phyloP scores from a whole-genome alignment of 2,888 invertebrate species.

The Acronicta leporina region DNA sequence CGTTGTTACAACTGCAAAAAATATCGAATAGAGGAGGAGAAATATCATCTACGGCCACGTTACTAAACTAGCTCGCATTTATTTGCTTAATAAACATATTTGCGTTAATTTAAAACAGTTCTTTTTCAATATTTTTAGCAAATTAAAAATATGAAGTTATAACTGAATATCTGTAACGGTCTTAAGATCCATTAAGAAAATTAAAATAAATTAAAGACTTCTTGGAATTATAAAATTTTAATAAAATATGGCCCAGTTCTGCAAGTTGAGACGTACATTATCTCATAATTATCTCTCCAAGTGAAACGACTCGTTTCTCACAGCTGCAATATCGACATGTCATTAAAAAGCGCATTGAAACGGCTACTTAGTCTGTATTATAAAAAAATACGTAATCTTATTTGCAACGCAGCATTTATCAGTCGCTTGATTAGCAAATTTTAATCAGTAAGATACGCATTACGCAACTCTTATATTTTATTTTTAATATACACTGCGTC shows the following conservation, averaged over 20 bases:
- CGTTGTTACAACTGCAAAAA: constrained; percentile 45
- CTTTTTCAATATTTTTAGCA: too few relatives aligned
- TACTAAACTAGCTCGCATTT: constrained; percentile 14
- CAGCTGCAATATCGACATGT: constrained; percentile 25
- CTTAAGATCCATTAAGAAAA: too few relatives aligned
- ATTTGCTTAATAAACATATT: too few relatives aligned
- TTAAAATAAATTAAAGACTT: too few relatives aligned
- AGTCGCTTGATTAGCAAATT: constrained; percentile 50
- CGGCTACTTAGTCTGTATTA: constrained; percentile 11
- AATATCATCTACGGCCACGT: constrained; percentile 34
- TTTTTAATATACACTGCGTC: constrained; percentile 58
- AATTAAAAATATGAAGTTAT: too few relatives aligned
- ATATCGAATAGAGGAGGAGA: constrained; percentile 39
- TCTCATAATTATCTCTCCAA: constrained; percentile 12
- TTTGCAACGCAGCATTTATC: constrained; percentile 48
- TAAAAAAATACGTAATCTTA: constrained; percentile 34
- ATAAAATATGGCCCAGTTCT: not conserved
- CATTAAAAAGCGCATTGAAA: constrained; percentile 29
- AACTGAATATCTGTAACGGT: too few relatives aligned
- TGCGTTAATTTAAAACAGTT: too few relatives aligned
- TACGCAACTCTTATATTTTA: constrained; percentile 55
- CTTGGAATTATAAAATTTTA: not conserved
- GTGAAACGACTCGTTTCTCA: constrained; percentile 25
- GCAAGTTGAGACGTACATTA: not conserved
- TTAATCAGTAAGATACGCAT: constrained; percentile 54